Evolutionary conservation across 2,797 vertebrate genomes (phyloP).

Genomic region (Cossypha polioptera): DNA sequence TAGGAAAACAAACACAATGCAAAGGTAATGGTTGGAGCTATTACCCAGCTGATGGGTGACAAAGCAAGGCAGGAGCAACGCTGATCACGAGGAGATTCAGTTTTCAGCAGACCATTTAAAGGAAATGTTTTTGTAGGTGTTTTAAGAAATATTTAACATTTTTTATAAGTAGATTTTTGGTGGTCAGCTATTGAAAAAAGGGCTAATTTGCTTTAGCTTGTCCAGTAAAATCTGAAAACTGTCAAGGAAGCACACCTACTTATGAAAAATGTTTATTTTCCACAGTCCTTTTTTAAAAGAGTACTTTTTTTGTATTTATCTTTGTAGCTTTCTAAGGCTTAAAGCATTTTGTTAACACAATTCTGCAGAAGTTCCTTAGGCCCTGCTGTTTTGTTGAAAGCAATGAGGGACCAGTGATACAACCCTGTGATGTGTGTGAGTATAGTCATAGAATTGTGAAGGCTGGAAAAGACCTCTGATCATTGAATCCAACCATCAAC

Average conservation of each 20-base stretch:
- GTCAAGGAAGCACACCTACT: neutral
- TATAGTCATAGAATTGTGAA: too few species aligned
- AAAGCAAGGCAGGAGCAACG: neutral
- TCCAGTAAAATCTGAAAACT: neutral
- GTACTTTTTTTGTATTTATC: neutral
- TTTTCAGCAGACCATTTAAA: neutral
- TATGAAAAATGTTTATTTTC: neutral
- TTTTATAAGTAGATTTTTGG: neutral
- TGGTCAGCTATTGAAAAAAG: neutral
- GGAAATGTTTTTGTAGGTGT: neutral
- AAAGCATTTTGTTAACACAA: rapidly evolving
- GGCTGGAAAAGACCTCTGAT: neutral
- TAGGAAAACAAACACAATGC: constrained; percentile 19
- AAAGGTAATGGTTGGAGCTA: neutral
- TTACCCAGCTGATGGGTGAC: neutral
- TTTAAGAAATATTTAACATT: neutral
- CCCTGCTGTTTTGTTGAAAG: neutral
- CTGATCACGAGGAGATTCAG: neutral
- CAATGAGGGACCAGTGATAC: neutral
- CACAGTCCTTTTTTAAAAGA: rapidly evolving
- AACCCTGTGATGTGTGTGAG: neutral
- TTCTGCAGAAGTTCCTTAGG: neutral
- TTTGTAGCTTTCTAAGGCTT: neutral
- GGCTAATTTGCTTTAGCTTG: neutral
- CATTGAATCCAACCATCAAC: too few species aligned